Evolutionary conservation across 2,113 vertebrate genomes (phyloP), one percentile per base, ranked within the genome.

Genomic region (Strix uralensis): DNA sequence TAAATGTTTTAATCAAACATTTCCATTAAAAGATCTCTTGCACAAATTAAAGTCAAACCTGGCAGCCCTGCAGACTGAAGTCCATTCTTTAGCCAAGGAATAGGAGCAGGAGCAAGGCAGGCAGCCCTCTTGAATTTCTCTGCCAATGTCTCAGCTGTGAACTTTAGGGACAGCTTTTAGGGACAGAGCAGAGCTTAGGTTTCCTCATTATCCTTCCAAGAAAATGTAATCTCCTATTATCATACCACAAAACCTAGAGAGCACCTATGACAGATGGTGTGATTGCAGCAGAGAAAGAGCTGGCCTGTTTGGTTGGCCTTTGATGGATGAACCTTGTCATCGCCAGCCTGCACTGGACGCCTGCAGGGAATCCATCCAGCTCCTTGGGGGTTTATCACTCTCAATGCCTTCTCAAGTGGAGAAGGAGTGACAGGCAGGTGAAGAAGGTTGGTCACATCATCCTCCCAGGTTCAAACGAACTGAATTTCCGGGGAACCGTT

Each of bases 381-480:
- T 67, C 54, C 59, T 9, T 6, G 38, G 3, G 49, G 44, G n/a
- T 54, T 29, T 13, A 7, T 69, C 34, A 18, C 58, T 42, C 2
- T 0, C 17, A 2, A 2, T 19, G 57, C 61, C 12, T 62, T 52
- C 71, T 40, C 17, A 7, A 8, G 20, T 2, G 22, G 10, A 78
- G 47, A 51, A 70, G 42, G 29, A 73, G 42, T 58, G 70, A 9
- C 65, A 55, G 65, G 30, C 54, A 46, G 34, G 19, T 13, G 42
- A 36, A 42, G 27, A 19, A 73, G 17, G 36, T 0, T 49, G 72
- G 51, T 40, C 81, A 34, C 59, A 25, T 40, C 66, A 27, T 54
- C 46, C 14, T 49, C 16, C 20, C 77, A 15, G 42, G 29, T 61
- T 77, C 54, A 54, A 70, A 22, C 0, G 0, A 46, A 19, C 40